Evolutionary conservation across 2,797 vertebrate species (phyloP).

Genomic region (Crax fasciolata): DNA sequence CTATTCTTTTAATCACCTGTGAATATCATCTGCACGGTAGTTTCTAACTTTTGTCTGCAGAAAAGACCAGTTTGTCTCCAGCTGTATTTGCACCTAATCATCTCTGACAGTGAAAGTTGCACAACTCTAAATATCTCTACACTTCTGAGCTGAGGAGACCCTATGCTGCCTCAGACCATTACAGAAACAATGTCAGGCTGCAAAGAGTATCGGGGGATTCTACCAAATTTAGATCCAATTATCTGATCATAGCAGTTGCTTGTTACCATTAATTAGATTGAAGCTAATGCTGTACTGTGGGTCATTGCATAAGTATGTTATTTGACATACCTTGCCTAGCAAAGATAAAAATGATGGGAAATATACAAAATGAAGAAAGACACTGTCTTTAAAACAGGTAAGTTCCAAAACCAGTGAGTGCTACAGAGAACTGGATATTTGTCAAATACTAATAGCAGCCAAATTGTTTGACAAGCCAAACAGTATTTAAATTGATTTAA

Average conservation of each 20-base stretch:
- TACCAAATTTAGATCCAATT: not conserved
- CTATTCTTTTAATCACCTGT: slow-evolving; percentile 7
- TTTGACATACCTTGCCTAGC: not conserved
- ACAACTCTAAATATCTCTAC: not conserved
- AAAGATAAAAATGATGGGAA: not conserved
- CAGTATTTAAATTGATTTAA: not conserved
- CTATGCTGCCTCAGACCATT: not conserved
- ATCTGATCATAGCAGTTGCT: not conserved
- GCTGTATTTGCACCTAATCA: not conserved
- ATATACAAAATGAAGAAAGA: not conserved
- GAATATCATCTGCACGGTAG: not conserved
- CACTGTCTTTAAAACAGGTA: not conserved
- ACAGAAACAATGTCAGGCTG: not conserved
- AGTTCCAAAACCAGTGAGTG: not conserved
- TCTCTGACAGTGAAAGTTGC: not conserved
- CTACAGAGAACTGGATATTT: not conserved
- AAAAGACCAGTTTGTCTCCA: slow-evolving; percentile 21
- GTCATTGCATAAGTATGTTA: not conserved
- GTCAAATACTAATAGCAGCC: not conserved
- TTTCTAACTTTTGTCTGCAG: slow-evolving; percentile 34
- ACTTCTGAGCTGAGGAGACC: not conserved
- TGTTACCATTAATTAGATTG: not conserved
- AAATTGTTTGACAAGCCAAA: not conserved
- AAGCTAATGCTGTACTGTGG: not conserved
- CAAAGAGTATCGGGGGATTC: not conserved